phyloP scores from a whole-genome alignment of 2,113 vertebrate genomes.

The Sebastes schlegelii region DNA sequence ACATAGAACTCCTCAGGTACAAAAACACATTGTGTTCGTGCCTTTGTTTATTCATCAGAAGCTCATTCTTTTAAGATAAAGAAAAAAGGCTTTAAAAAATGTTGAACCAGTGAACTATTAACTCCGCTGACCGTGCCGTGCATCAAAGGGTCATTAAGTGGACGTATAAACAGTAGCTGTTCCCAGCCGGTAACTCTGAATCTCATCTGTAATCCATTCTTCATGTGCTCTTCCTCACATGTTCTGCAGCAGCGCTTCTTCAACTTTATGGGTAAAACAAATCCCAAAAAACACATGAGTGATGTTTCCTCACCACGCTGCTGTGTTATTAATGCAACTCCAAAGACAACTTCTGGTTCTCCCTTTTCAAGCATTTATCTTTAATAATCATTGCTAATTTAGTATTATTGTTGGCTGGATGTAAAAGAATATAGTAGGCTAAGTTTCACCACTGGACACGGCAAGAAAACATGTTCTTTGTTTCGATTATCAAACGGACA shows the following conservation, averaged over 20 bases:
- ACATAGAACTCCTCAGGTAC: background rate
- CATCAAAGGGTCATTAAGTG: conserved; percentile 8
- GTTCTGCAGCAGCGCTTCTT: background rate
- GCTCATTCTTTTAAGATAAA: background rate
- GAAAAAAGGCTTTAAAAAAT: background rate
- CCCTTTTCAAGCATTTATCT: conserved; percentile 3
- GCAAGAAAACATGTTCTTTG: too few relatives aligned
- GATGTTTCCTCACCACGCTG: background rate
- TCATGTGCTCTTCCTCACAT: background rate
- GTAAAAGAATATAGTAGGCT: too few relatives aligned
- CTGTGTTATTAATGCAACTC: background rate
- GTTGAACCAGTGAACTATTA: background rate
- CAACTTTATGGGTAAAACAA: background rate
- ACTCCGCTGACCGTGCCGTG: background rate
- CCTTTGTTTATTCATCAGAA: background rate
- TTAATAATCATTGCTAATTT: background rate
- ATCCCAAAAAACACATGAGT: background rate
- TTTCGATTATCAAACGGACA: too few relatives aligned
- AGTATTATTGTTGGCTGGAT: too few relatives aligned
- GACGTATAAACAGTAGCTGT: background rate
- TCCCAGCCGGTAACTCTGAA: background rate
- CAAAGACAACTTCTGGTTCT: background rate
- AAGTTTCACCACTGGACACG: too few relatives aligned
- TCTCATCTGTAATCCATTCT: background rate
- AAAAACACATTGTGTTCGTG: background rate